A percentile compares a stretch with the other conserved stretches of the same genome.
Conservation (phyloP, 2,797 vertebrate genomes). For the Podargus strigoides region DNA sequence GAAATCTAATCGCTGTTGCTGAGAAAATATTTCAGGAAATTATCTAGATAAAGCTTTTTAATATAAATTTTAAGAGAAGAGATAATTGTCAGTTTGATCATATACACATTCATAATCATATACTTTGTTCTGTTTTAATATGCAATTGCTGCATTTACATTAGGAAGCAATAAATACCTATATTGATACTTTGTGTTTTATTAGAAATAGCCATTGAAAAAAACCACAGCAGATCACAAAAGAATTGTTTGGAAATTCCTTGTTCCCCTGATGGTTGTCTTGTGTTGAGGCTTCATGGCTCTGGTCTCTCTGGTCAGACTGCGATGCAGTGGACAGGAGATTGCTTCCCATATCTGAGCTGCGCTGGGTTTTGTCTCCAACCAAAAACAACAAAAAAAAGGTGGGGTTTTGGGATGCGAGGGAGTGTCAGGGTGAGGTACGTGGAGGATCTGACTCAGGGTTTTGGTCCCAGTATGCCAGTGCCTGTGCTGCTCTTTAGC, state of each 20-base stretch:
- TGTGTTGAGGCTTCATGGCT: not conserved
- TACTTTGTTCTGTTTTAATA: not conserved
- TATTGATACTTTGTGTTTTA: not conserved
- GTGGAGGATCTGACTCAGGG: not conserved
- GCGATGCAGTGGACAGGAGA: not conserved
- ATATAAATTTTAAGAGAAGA: not conserved
- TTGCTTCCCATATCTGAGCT: not conserved
- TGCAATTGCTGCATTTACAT: not conserved
- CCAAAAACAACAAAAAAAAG: no score
- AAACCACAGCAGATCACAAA: not conserved
- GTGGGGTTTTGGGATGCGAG: not conserved
- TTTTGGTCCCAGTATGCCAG: not conserved
- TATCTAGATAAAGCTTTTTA: not conserved
- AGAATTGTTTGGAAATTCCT: not conserved
- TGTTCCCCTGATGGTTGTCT: not conserved
- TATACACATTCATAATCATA: not conserved
- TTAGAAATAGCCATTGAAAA: not conserved
- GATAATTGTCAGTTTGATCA: not conserved
- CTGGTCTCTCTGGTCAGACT: not conserved
- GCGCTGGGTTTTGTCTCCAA: not conserved
- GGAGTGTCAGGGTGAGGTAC: not conserved
- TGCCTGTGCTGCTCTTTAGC: not conserved
- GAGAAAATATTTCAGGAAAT: not conserved
- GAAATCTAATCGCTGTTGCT: not conserved
- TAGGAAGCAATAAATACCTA: not conserved